Percentiles rank a stretch among this genome's conserved stretches.
Conservation (phyloP, 2,888 invertebrate species). For the Caenorhabditis doughertyi region DNA sequence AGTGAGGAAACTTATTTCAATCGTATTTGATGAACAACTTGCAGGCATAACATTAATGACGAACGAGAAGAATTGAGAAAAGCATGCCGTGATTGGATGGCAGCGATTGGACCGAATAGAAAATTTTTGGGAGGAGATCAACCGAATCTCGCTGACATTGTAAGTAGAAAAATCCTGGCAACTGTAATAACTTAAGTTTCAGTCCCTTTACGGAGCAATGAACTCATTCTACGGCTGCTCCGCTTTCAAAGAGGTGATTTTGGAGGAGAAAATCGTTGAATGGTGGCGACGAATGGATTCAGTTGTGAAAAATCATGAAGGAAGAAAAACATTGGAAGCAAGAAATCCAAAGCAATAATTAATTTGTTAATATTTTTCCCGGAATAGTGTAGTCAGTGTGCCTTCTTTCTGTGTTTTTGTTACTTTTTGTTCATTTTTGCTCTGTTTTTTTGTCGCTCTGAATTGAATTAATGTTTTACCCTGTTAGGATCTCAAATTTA, state of each 20-base stretch:
- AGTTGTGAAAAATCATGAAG: conserved; percentile 71
- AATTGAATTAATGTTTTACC: conserved; percentile 52
- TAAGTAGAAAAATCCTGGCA: conserved; percentile 65
- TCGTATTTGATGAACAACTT: conserved; percentile 64
- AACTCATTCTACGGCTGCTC: conserved; percentile 80
- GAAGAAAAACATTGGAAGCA: conserved; percentile 57
- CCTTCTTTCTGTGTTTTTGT: conserved; percentile 44
- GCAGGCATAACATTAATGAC: conserved; percentile 90
- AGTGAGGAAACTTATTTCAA: conserved; percentile 84
- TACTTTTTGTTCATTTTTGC: conserved; percentile 17
- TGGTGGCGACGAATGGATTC: conserved; percentile 76
- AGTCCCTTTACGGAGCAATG: conserved; percentile 80
- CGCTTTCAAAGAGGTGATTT: conserved; percentile 79
- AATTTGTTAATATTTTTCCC: conserved; percentile 14
- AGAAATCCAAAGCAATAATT: conserved; percentile 37
- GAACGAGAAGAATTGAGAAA: conserved; percentile 93
- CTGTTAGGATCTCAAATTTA: conserved; percentile 48
- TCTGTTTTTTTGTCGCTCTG: too few species aligned
- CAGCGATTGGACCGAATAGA: conserved; percentile 86
- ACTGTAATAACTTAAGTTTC: conserved; percentile 17
- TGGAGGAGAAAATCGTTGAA: conserved; percentile 71
- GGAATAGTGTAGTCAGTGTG: conserved; percentile 33
- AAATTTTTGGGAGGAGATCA: conserved; percentile 91
- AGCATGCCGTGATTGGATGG: conserved; percentile 90
- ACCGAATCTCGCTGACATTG: conserved; percentile 94